Evolutionary conservation across 1,140 invertebrate genomes (phyloP).

Genomic region (Leptopilina boulardi): DNA sequence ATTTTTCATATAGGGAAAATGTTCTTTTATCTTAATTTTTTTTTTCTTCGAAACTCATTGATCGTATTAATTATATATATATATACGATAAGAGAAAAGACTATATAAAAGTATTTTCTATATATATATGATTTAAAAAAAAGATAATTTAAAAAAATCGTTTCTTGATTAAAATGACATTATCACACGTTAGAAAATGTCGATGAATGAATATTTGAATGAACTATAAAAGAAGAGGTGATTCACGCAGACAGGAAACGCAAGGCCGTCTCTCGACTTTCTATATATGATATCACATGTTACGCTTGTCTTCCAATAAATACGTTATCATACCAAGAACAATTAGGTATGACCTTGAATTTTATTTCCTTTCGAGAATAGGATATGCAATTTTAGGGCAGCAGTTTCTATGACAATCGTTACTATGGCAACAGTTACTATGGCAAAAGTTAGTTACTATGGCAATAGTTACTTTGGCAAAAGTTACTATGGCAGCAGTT

Average conservation of each 20-base stretch:
- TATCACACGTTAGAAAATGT: not conserved
- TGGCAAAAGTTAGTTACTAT: no score
- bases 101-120: no score
- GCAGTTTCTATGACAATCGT: no score
- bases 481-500: no score
- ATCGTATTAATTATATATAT: no score
- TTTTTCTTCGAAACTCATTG: not conserved
- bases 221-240: not conserved
- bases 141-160: not conserved
- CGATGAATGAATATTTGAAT: conserved; percentile 2
- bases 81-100: no score
- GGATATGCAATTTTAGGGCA: not conserved
- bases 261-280: not conserved
- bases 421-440: no score
- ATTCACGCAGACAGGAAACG: not conserved
- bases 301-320: conserved; percentile 13
- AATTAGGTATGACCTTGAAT: not conserved
- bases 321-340: conserved; percentile 5
- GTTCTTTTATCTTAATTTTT: not conserved
- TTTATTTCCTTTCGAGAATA: no score
- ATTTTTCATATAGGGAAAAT: not conserved
- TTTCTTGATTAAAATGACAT: not conserved
- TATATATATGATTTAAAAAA: not conserved
- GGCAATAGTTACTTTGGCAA: no score
- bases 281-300: not conserved